Evolutionary conservation across 2,113 vertebrate genomes (phyloP).

Genomic region (Atrichornis clamosus): DNA sequence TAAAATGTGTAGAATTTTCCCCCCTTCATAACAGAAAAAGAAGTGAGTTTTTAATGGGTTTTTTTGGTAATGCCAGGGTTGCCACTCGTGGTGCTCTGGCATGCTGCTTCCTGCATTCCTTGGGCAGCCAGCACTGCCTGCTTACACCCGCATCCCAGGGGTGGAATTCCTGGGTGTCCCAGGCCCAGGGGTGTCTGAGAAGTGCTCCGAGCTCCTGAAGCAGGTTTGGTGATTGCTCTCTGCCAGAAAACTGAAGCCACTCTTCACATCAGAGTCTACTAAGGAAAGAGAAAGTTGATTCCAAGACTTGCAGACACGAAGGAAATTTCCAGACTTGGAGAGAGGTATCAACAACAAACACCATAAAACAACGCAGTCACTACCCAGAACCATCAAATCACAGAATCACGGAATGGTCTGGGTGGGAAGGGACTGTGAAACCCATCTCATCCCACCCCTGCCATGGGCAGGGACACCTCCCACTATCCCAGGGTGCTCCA

Average conservation of each 20-base stretch:
- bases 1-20: background rate
- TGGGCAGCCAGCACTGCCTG: background rate
- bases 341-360: background rate
- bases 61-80: background rate
- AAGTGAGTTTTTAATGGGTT: rapidly evolving
- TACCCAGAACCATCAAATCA: background rate
- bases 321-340: background rate
- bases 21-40: background rate
- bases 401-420: background rate
- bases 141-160: background rate
- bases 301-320: background rate
- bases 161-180: background rate
- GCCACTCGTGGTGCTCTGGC: background rate
- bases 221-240: background rate
- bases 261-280: background rate
- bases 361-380: background rate
- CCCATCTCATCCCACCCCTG: background rate
- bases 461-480: background rate
- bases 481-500: background rate
- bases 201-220: background rate
- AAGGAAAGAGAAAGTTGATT: background rate
- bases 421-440: background rate
- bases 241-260: background rate
- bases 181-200: background rate
- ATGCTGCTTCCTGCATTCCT: background rate